A percentile compares a stretch with the other conserved stretches of the same genome.
phyloP scores from a whole-genome alignment of 2,888 invertebrate species.

The Campaea margaritaria region DNA sequence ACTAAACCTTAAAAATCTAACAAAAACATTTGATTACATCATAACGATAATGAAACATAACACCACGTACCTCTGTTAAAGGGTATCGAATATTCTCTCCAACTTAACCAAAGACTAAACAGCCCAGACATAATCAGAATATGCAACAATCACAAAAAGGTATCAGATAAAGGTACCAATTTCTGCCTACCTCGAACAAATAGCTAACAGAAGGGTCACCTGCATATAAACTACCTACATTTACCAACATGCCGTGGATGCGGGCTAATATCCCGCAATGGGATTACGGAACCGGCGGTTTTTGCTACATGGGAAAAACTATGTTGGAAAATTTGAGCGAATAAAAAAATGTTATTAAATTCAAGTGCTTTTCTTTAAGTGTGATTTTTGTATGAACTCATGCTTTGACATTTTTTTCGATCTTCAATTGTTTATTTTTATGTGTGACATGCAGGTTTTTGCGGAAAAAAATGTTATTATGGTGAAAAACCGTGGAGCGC shows the following conservation, averaged over 20 bases:
- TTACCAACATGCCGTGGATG: conserved; percentile 5
- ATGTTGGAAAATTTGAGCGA: neutral
- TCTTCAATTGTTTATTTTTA: too few relatives aligned
- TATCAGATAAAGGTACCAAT: conserved; percentile 4
- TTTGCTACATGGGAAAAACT: neutral
- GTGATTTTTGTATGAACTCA: too few relatives aligned
- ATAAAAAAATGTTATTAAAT: neutral
- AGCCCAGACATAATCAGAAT: neutral
- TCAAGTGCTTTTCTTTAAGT: neutral
- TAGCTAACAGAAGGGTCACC: conserved; percentile 16
- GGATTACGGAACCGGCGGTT: conserved; percentile 8
- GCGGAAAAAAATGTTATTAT: too few relatives aligned
- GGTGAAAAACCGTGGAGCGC: too few relatives aligned
- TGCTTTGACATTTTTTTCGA: too few relatives aligned
- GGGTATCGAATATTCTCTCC: too few relatives aligned
- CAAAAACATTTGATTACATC: too few relatives aligned
- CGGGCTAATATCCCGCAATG: conserved; percentile 10
- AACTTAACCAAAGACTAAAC: neutral
- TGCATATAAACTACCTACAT: conserved; percentile 14
- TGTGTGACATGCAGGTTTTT: too few relatives aligned
- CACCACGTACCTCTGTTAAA: too few relatives aligned
- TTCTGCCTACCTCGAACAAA: conserved; percentile 6
- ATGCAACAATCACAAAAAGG: conserved; percentile 8
- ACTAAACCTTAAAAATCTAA: too few relatives aligned
- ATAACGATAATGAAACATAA: too few relatives aligned